phyloP scores from a whole-genome alignment of 2,797 vertebrate genomes.

The Rallus crepitans region DNA sequence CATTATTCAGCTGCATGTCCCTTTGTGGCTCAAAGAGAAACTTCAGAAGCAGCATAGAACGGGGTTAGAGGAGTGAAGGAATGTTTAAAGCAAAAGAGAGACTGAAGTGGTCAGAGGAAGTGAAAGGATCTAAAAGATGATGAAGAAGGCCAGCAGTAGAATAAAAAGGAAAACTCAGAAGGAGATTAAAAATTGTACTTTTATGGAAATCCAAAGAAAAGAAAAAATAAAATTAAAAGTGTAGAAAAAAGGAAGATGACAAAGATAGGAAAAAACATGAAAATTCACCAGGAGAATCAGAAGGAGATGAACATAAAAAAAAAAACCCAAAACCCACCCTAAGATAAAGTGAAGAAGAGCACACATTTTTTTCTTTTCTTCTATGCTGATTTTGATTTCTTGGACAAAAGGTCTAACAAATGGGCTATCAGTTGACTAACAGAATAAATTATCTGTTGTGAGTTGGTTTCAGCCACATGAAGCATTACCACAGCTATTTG shows the following conservation, averaged over 20 bases:
- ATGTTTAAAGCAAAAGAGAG: not conserved
- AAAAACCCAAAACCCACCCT: no score
- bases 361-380: not conserved
- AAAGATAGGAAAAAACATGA: not conserved
- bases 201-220: not conserved
- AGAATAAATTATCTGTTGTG: not conserved
- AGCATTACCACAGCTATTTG: not conserved
- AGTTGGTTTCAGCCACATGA: not conserved
- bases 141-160: not conserved
- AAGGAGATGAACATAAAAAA: rapidly evolving
- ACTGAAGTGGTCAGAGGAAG: not conserved
- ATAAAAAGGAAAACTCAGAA: not conserved
- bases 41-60: not conserved
- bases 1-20: not conserved
- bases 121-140: not conserved
- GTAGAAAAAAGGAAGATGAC: not conserved
- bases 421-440: not conserved
- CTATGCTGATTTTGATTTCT: not conserved
- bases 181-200: not conserved
- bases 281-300: not conserved
- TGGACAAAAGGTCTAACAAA: not conserved
- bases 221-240: not conserved
- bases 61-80: not conserved
- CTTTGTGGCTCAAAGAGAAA: not conserved
- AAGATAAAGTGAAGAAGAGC: not conserved